Base-by-base conservation (phyloP, 2,113 vertebrate species). In the Arenaria interpres region DNA sequence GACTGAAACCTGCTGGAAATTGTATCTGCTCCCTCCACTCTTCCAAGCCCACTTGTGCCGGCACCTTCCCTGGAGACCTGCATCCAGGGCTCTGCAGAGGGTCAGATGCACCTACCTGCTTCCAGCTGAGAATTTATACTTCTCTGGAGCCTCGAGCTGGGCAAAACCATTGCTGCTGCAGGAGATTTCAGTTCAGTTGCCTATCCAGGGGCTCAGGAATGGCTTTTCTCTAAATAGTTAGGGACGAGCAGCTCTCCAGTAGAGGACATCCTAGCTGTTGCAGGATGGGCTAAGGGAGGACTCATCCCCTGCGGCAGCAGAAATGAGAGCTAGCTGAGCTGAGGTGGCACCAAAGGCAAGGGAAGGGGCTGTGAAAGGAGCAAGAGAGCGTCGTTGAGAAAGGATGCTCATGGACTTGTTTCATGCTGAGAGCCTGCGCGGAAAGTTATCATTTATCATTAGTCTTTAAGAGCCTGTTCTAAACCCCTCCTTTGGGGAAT, bases 391-490 rank as follows among this genome's bases (percentile, higher is more conserved):
- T 12, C 1, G 0, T 3, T 15, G 51, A 59, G 85, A 24, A 53
- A 72, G 48, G 67, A n/a, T 79, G 50, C 32, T 72, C 3, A 2
- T 80, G 75, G 39, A 35, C 2, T 0, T 30, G n/a, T 45, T 81
- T 71, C 35, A 25, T 0, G 11, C 33, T 39, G 48, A n/a, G 59
- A 88, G 39, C 53, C 46, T 88, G 33, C 0, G 0, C 1, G 4
- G 28, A 72, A 22, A 13, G 8, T 78, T 74, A 37, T 25, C 35
- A 19, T 77, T 93, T 94, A 68, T 76, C 27, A 46, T 21, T 6
- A 16, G 46, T 23, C 17, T 63, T 71, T 63, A 72, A 56, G 48
- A 90, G 33, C 37, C 45, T 59, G 18, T 53, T 93, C 51, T 66
- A 37, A 79, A 50, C 30, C 27, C 17, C 17, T 53, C 32, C 66